These are phyloP conservation scores for Sceliomorpha sp. DNA, from an alignment of 2,888 invertebrate genomes.

Conservation along the genomic window DNA sequence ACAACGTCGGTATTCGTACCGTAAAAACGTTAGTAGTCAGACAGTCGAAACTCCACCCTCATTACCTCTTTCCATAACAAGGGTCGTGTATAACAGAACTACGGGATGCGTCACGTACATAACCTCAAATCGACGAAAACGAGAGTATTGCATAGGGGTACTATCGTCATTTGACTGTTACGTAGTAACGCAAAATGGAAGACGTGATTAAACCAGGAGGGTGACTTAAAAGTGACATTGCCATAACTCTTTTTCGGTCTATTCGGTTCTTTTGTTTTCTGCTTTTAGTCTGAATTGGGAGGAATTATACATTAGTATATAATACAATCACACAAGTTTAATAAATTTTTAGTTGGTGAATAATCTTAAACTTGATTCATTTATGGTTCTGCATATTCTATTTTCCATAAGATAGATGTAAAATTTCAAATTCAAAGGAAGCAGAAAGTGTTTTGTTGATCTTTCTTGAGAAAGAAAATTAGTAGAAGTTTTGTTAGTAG, in stretches of 20 bases:
- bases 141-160: constrained; percentile 35
- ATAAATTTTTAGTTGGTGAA: too few species aligned
- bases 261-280: constrained; percentile 1
- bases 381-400: too few species aligned
- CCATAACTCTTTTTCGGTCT: constrained; percentile 9
- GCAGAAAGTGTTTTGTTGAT: too few species aligned
- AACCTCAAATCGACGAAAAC: constrained; percentile 41
- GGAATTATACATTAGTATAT: too few species aligned
- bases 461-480: too few species aligned
- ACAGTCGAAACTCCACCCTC: constrained; percentile 9
- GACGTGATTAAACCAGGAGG: constrained; percentile 30
- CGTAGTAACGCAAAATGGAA: constrained; percentile 22
- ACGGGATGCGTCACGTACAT: constrained; percentile 23
- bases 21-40: not conserved
- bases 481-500: too few species aligned
- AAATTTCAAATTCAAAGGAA: too few species aligned
- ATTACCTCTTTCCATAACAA: constrained; percentile 28
- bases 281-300: too few species aligned
- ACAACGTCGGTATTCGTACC: too few species aligned
- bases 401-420: too few species aligned
- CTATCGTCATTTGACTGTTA: constrained; percentile 44
- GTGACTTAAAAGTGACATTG: constrained; percentile 21
- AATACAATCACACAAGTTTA: too few species aligned
- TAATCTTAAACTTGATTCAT: too few species aligned
- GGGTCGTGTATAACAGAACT: constrained; percentile 21